Base-by-base conservation (phyloP, 2,888 invertebrate genomes). In the Ligdia adustata region DNA sequence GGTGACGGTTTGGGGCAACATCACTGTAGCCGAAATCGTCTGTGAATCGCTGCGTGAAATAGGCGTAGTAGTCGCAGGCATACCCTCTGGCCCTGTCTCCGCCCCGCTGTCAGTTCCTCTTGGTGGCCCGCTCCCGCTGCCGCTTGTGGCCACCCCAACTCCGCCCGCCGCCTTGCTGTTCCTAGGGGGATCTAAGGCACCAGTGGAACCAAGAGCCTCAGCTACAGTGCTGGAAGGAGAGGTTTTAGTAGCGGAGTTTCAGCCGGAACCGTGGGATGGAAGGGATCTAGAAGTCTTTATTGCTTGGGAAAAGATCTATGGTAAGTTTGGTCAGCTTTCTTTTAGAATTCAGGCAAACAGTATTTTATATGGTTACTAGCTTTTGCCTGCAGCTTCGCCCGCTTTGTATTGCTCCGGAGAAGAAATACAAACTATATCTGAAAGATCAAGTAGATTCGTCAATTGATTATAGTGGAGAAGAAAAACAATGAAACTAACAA, bases 161-260 rank as follows among this genome's bases (percentile, higher is more conserved):
- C 84, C 90, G 2, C 88, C 88, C 0, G 72, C 79, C 0, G 90
- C 91, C 0, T 72, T 92, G 27, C 78, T 93, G 31, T 90, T 92
- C 47, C 88, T 93, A 20, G 93, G 93, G 24, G 93, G 93, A 0
- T 92, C 92, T 4, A 91, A 92, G 64, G 93, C 93, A 14, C 92
- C 92, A 20, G 92, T 93, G 27, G 92, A 93, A 57, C 91, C 91
- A 0, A 84, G 91, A 40, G 91, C 93, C 1, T 89, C 91, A 29
- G 92, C 93, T 1, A 72, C 82, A 3, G 85, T 91, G 1, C 73
- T 93, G 26, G 92, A 93, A 70, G 93, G 93, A 4, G 93, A 93
- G 72, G 91, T 93, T n/a, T 72, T 93, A 27, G 90, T 93, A 13
- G 91, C 93, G 43, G 93, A 93, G 67, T 91, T 91, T 56, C 88